Evolutionary conservation across 2,888 invertebrate genomes (phyloP), one percentile per base, ranked within the genome.

Genomic region (Tetrapedia diversipes): DNA sequence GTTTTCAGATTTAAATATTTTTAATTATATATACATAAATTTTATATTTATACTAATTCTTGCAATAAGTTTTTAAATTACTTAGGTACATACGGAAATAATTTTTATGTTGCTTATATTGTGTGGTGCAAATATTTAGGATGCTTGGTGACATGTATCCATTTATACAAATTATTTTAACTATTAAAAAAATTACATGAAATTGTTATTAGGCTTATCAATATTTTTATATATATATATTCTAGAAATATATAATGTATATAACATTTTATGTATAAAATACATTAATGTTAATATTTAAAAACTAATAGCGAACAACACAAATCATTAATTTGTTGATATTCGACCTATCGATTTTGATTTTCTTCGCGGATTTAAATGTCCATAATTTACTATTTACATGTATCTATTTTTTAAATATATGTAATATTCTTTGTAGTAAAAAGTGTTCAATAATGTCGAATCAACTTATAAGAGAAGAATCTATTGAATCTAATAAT

Each of bases 361-460:
- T 27, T 11, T 41, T 27, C 53, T 53, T 14, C 27, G 32, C 19
- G 1, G 32, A 53, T 32, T n/a, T 32, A 19, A 32, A 53, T 29
- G 4, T 53, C 4, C 11, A 27, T 14, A 53, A 53, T 39, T 41
- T 27, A 57, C 10, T n/a, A 16, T 19, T 29, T 29, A 29, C 7
- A 37, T 32, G 14, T 39, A 56, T 0, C 24, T 56, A 22, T 43
- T 29, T 43, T 59, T 59, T 43, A 43, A 45, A 27, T 16, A 47
- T 56, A 19, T 34, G 37, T 10, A 43, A 29, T 29, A n/a, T 61
- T 43, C 49, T 45, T 4, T 59, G n/a, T n/a, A 3, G n/a, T 22
- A 14, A 2, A 47, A 47, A 75, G 8, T 32, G 14, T 45, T 53
- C 6, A 24, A 65, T 19, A 43, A 75, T 75, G 75, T 49, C 32